Percentiles rank a stretch among this genome's conserved stretches.
Evolutionary conservation across 2,797 vertebrate genomes (phyloP).

Genomic region (Gadopsis bispinosus): DNA sequence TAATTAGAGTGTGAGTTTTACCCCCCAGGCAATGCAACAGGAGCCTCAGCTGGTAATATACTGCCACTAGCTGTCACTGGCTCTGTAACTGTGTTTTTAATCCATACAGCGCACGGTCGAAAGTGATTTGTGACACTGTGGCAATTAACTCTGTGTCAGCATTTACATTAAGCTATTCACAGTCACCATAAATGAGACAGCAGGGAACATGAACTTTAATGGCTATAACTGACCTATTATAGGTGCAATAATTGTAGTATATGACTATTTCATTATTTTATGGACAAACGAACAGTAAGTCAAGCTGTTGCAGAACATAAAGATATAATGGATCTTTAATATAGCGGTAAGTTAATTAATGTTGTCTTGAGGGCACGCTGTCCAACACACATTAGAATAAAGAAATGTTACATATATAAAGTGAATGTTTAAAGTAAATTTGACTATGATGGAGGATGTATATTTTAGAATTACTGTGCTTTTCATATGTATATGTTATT

Average conservation of each 20-base stretch:
- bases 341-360: neutral
- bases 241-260: neutral
- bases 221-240: slow-evolving; percentile 8
- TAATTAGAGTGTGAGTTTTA: slow-evolving; percentile 61
- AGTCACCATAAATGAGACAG: slow-evolving; percentile 24
- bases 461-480: neutral
- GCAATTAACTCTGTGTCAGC: slow-evolving; percentile 55
- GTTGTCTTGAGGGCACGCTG: neutral
- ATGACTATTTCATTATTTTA: neutral
- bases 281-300: neutral
- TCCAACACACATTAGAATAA: neutral
- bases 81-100: slow-evolving; percentile 40
- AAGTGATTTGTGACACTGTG: slow-evolving; percentile 40
- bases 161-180: slow-evolving; percentile 40
- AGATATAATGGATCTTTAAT: neutral
- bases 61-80: slow-evolving; percentile 37
- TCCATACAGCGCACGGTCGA: slow-evolving; percentile 17
- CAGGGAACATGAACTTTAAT: slow-evolving; percentile 8
- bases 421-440: neutral
- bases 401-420: neutral
- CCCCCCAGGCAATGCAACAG: slow-evolving; percentile 44
- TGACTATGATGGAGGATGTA: neutral
- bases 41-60: slow-evolving; percentile 38
- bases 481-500: neutral
- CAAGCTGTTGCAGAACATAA: neutral